Percentiles rank a stretch among this genome's conserved stretches.
phyloP scores from a whole-genome alignment of 2,113 vertebrate genomes.

The Notarius quadriscutis region DNA sequence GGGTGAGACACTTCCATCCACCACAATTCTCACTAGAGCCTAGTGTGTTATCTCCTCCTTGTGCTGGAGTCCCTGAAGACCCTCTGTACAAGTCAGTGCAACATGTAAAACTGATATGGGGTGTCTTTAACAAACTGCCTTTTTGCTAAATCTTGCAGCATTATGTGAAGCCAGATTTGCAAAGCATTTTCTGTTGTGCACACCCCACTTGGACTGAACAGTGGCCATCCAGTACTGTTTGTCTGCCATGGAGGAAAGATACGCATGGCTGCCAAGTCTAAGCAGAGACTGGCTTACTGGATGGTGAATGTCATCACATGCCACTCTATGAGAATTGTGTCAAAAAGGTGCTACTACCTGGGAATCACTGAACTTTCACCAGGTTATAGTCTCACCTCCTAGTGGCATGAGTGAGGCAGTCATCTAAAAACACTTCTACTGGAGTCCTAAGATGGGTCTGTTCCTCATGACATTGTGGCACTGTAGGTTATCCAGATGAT shows the following conservation, averaged over 20 bases:
- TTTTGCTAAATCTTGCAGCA: background rate
- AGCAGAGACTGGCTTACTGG: background rate
- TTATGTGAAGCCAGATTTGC: background rate
- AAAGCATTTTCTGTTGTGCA: background rate
- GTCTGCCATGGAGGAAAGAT: background rate
- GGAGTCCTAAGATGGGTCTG: background rate
- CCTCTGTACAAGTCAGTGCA: background rate
- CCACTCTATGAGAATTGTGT: background rate
- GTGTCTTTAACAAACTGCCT: background rate
- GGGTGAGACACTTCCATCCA: background rate
- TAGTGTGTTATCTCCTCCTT: background rate
- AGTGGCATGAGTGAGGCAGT: background rate
- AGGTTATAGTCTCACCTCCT: background rate
- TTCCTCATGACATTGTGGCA: background rate
- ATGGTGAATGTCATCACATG: background rate
- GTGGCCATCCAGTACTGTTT: background rate
- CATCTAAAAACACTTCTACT: background rate
- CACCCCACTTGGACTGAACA: background rate
- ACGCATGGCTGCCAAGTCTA: background rate
- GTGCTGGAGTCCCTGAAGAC: background rate
- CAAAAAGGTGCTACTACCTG: background rate
- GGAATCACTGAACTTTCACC: background rate
- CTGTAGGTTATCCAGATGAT: background rate
- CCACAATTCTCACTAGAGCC: background rate
- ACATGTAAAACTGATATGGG: background rate